Base-by-base conservation (phyloP, 2,113 vertebrate species). In the Vicugna pacos region DNA sequence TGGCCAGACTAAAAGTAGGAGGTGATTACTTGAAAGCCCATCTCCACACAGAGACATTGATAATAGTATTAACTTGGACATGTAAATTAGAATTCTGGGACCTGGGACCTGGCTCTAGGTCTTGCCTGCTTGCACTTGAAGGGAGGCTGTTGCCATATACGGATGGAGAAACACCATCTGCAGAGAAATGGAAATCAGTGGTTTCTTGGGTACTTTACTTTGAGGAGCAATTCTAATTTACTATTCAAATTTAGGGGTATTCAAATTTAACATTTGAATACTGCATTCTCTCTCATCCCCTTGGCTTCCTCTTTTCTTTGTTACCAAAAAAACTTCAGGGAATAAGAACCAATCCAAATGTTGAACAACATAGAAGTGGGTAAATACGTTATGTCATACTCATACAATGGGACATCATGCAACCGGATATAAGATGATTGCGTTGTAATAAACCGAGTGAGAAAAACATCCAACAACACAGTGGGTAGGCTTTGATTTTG, bases 211-310 rank as follows among this genome's bases (percentile, higher is more conserved):
- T 70, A 17, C 48, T 85, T 87, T 65, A 64, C 69, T 38, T 56
- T 69, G 64, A 88, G 24, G 22, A 94, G 9, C 85, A 90, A 87
- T 80, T 90, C 6, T 64, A 92, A 92, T 7, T 73, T 94, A 50
- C 60, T 83, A 60, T 87, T 88, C 28, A 75, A 54, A 90, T 87
- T 79, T 70, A 92, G 8, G n/a, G n/a, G 22, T 72, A 77, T 52
- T 94, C 32, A 83, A 52, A 89, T 87, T 79, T 76, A 92, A 56
- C 58, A 64, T 76, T 48, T 56, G 67, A 60, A 69, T 75, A 62
- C 6, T 38, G 64, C 73, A 70, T 56, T 79, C 10, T 73, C n/a
- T 86, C n/a, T 42, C 35, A 48, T 85, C 81, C 50, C 14, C 79
- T 82, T 79, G 22, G 10, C 30, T 95, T 65, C 54, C 24, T 79